Evolutionary conservation across 2,797 vertebrate species (phyloP).

Genomic region (Onychomys leucogaster): DNA sequence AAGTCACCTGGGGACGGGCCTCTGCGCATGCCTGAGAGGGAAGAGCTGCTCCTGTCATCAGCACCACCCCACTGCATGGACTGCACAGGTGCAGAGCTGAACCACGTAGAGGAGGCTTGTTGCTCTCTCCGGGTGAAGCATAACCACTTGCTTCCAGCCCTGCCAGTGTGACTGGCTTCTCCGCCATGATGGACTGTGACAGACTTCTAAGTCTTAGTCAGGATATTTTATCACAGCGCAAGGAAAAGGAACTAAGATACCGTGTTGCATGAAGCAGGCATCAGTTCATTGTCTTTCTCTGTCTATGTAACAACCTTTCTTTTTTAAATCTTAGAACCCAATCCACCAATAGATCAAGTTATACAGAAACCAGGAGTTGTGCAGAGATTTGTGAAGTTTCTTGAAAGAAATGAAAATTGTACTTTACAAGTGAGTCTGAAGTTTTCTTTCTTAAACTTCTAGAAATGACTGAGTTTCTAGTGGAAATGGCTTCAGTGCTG

Average conservation of each 20-base stretch:
- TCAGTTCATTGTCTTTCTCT: neutral
- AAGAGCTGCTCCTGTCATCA: too few species aligned
- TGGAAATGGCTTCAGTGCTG: slow-evolving; percentile 33
- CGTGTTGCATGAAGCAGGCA: neutral
- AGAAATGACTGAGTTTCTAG: slow-evolving; percentile 61
- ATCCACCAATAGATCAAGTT: slow-evolving; percentile 96
- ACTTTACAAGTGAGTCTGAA: slow-evolving; percentile 93
- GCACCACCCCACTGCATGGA: neutral
- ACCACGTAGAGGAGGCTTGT: neutral
- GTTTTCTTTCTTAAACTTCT: slow-evolving; percentile 56
- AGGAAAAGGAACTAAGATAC: neutral
- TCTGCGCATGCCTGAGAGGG: neutral
- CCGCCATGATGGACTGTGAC: neutral
- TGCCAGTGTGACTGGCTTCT: neutral
- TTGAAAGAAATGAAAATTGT: slow-evolving; percentile 97
- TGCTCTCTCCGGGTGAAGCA: neutral
- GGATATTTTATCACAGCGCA: neutral
- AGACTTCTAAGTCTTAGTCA: neutral
- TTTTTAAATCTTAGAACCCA: slow-evolving; percentile 90
- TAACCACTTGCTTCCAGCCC: neutral
- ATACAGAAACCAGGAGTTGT: slow-evolving; percentile 94
- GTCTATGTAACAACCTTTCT: slow-evolving; percentile 49
- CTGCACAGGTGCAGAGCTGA: neutral
- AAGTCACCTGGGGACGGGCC: neutral
- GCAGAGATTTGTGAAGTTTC: slow-evolving; percentile 95